Base-by-base conservation (phyloP, 2,797 vertebrate species). In the Myotis planiceps region DNA sequence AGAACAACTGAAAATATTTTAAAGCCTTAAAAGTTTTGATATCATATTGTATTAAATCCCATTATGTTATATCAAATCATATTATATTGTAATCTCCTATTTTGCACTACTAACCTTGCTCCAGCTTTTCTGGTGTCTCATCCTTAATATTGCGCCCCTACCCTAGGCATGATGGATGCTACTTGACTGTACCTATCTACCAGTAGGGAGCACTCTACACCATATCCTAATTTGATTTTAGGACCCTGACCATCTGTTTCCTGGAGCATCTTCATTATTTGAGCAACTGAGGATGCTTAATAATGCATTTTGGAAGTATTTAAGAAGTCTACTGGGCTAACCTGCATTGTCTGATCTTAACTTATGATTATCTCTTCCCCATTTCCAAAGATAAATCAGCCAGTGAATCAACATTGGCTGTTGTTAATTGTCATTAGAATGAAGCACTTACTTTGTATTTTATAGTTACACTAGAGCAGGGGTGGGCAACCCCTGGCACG, bases 321-420 rank as follows among this genome's bases (percentile, higher is more conserved):
- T 32, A 8, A 71, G 81, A 74, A 42, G 7, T 78, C 55, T 83
- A 27, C 23, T 79, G 5, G 9, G 16, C 66, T 76, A 63, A 69
- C 78, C 16, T 34, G 21, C 29, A 66, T 69, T 79, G 29, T 27
- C 37, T 88, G 29, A 92, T 34, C 32, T 65, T 86, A 81, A 4
- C 7, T 88, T 85, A 68, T 32, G 66, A 42, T 94, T 75, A 16
- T 63, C 16, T 78, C 34, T 32, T 87, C 32, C 23, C 42, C 25
- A 47, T 93, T 80, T 75, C 69, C n/a, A 66, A 87, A 76, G 45
- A 29, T 37, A 93, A 96, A 74, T 65, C 32, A 79, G 49, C 49
- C 63, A 51, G 0, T 86, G 23, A 79, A 16, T 86, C 69, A 90
- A 58, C 13, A 12, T 71, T 58, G 55, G 13, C 27, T n/a, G 7